Conservation (phyloP, 2,797 vertebrate genomes). For the Margarornis squamiger region DNA sequence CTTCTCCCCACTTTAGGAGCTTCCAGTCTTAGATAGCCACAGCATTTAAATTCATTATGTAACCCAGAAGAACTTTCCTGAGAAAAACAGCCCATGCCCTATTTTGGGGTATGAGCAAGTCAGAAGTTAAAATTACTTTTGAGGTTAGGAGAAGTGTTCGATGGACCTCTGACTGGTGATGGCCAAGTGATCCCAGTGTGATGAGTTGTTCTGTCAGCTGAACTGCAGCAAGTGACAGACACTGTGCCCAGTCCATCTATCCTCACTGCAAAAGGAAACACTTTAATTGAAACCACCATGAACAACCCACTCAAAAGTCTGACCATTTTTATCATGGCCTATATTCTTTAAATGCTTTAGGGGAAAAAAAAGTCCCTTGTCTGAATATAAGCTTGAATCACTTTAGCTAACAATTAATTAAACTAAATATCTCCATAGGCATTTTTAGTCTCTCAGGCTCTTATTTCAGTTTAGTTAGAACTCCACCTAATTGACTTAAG, state of each 20-base stretch:
- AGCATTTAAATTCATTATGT: neutral
- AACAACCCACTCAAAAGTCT: neutral
- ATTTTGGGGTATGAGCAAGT: fast-evolving
- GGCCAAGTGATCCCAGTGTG: neutral
- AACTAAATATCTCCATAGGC: neutral
- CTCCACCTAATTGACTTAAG: neutral
- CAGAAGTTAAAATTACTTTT: neutral
- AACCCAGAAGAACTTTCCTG: neutral
- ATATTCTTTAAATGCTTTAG: neutral
- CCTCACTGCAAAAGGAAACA: neutral
- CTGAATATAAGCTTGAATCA: neutral
- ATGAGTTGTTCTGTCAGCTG: neutral
- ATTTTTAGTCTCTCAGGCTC: neutral
- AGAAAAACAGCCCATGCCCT: neutral
- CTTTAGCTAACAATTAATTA: conserved; percentile 28
- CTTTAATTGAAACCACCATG: neutral
- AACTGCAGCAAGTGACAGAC: neutral
- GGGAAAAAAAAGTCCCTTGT: neutral
- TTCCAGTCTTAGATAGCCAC: neutral
- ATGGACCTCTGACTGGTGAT: neutral
- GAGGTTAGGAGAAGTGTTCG: neutral
- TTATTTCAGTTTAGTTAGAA: conserved; percentile 32
- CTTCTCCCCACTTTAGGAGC: neutral
- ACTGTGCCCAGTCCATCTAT: neutral
- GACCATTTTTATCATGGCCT: neutral